Conservation (phyloP, 2,113 vertebrate species). For the Ciconia boyciana region DNA sequence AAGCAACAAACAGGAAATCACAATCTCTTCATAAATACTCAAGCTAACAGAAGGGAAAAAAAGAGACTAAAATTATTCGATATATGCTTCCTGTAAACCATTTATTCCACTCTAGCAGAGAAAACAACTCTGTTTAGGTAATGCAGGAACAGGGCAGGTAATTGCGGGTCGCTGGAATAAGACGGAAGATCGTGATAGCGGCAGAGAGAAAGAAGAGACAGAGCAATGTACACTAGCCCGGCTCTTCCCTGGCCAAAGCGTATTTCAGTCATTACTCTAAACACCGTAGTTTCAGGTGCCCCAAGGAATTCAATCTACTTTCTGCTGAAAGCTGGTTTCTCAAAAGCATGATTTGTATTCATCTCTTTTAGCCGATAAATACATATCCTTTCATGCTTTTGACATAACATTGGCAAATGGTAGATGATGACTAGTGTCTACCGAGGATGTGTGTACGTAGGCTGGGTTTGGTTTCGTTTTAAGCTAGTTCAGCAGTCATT, state of each 20-base stretch:
- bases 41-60: background rate
- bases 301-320: background rate
- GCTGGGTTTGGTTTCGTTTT: background rate
- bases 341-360: background rate
- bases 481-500: background rate
- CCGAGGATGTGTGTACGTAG: fast-evolving
- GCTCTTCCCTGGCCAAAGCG: background rate
- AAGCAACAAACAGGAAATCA: background rate
- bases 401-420: background rate
- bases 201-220: background rate
- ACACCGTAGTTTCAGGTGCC: background rate
- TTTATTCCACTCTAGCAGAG: background rate
- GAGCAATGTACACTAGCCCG: fast-evolving
- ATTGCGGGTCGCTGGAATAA: background rate
- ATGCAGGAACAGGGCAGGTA: background rate
- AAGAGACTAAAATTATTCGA: background rate
- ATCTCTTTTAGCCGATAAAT: background rate
- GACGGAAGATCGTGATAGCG: background rate
- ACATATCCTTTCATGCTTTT: background rate
- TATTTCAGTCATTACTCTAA: background rate
- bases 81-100: background rate
- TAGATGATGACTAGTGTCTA: background rate
- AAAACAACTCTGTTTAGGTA: background rate
- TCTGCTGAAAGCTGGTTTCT: background rate
- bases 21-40: background rate